phyloP scores from a whole-genome alignment of 2,888 invertebrate genomes.

The Epistrophe eligans region DNA sequence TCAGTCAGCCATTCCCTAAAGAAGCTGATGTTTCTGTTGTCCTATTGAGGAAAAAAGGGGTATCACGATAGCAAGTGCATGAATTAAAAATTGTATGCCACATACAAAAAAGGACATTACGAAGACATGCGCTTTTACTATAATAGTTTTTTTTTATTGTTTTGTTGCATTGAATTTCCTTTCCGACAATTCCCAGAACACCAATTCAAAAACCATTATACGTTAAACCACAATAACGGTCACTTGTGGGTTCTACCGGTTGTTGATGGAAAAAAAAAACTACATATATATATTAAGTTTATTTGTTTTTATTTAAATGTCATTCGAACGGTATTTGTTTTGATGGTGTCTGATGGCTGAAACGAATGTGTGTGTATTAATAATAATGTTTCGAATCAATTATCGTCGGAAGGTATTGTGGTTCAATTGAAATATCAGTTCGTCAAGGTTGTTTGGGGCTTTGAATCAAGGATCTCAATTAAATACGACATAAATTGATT shows the following conservation, averaged over 20 bases:
- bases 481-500: conserved; percentile 4
- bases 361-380: conserved; percentile 14
- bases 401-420: background rate
- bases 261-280: background rate
- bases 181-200: conserved; percentile 41
- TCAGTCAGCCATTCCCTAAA: background rate
- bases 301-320: background rate
- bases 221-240: conserved; percentile 35
- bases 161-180: conserved; percentile 34
- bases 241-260: conserved; percentile 46
- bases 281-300: background rate
- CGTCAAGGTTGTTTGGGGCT: background rate
- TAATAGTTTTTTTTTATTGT: conserved; percentile 1
- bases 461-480: background rate
- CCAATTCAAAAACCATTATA: conserved; percentile 45
- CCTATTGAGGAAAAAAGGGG: background rate
- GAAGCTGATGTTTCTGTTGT: conserved; percentile 5
- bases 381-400: background rate
- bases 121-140: conserved; percentile 69
- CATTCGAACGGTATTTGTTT: background rate
- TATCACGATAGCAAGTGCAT: background rate
- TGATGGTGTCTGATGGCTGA: background rate
- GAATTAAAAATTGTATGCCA: conserved; percentile 42
- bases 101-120: conserved; percentile 60
- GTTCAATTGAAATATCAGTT: conserved; percentile 15